Base-by-base conservation (phyloP, 2,888 invertebrate species). In the Pterostichus madidus region DNA sequence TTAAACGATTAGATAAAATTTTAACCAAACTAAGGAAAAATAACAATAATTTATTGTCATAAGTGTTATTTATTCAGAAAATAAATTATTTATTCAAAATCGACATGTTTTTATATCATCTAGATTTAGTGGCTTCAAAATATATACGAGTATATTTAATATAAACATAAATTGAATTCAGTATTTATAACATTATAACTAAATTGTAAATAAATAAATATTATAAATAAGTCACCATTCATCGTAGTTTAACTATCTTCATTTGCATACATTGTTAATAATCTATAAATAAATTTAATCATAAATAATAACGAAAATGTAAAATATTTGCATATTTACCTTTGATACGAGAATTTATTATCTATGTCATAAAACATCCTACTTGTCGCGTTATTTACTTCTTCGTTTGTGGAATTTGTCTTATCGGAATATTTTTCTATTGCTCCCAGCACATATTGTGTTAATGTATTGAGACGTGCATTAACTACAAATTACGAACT, bases 1-100 rank as follows among this genome's bases (percentile, higher is more conserved):
- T 94, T 71, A 91, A 91, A 85, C 91, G 94, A 86, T 89, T 96
- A 71, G 91, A 93, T 83, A 93, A 94, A 88, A 93, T 93, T 77
- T 88, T 91, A 87, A 86, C 88, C n/a, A 89, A 89, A 86, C 87
- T 89, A 13, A 87, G 68, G 44, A 83, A 49, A 75, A 75, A 75
- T 52, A 52, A 75, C 24, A 75, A 75, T 24, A 75, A 75, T 75
- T 75, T 49, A n/a, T 32, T 75, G 52, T 75, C 75, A 15, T 75
- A 75, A 44, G 39, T 75, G 49, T 32, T 75, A 75, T 75, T 82
- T 77, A 64, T 46, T 46, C 0, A 17, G 10, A 35, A 56, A 24
- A 8, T 15, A 13, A 8, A 49, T 15, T 68, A 68, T 46, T 73
- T 24, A 78, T 39, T 59, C 44, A 78, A 31, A 39, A 2, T 10